These are phyloP conservation scores for Phyllostomus discolor DNA, from an alignment of 2,113 vertebrate species.

Conservation along the genomic window DNA sequence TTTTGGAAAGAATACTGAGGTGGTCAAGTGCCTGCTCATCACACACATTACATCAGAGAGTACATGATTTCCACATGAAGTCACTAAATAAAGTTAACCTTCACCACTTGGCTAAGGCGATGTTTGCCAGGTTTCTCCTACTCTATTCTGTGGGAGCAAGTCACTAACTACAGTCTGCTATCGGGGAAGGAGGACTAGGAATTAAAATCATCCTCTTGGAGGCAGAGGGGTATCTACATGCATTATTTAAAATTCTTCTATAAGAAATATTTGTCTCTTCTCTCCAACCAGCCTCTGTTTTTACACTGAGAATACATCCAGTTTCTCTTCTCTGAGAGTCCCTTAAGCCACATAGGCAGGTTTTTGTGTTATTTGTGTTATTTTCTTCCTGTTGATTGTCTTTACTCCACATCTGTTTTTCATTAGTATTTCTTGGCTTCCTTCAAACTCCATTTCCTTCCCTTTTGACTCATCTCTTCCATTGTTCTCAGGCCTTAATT, in stretches of 20 bases:
- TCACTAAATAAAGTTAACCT: neutral
- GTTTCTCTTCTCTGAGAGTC: neutral
- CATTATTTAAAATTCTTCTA: neutral
- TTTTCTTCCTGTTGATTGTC: conserved; percentile 5
- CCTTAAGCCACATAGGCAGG: neutral
- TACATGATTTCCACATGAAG: neutral
- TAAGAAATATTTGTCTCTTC: neutral
- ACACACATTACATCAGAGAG: neutral
- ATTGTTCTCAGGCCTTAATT: neutral
- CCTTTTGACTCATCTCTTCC: neutral
- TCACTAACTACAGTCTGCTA: neutral
- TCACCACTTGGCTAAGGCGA: neutral
- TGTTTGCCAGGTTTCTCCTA: neutral
- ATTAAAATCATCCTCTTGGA: neutral
- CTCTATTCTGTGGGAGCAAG: neutral
- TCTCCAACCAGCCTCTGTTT: neutral
- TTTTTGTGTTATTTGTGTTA: neutral
- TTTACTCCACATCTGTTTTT: neutral
- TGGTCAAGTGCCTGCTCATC: neutral
- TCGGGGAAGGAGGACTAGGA: neutral
- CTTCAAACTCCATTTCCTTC: neutral
- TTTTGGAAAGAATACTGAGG: neutral
- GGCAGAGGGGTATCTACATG: neutral
- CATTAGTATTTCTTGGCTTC: neutral
- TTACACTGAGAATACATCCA: neutral